A percentile compares a stretch with the other conserved stretches of the same genome.
phyloP scores from a whole-genome alignment of 2,113 vertebrate species.

The Aythya baeri region DNA sequence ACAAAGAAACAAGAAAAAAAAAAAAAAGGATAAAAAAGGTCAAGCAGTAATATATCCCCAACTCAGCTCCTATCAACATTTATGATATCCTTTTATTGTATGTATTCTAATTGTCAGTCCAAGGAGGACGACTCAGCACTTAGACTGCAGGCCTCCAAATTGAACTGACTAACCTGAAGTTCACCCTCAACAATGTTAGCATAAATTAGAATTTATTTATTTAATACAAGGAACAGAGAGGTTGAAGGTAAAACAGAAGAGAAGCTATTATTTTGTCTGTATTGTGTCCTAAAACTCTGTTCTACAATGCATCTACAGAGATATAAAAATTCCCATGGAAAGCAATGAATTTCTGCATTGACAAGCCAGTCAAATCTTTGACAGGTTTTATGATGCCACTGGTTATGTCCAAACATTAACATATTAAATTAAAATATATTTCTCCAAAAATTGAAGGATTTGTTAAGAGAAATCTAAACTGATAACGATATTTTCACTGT shows the following conservation, averaged over 20 bases:
- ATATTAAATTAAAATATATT: neutral
- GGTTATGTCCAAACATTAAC: neutral
- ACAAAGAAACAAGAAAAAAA: neutral
- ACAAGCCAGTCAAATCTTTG: neutral
- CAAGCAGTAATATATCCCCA: neutral
- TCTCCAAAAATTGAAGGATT: neutral
- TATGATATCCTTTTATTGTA: neutral
- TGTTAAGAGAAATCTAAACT: neutral
- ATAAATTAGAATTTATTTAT: neutral
- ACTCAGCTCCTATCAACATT: neutral
- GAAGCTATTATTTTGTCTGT: neutral
- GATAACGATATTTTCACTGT: neutral
- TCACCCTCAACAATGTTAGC: neutral
- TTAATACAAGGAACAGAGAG: neutral
- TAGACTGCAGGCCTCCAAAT: neutral
- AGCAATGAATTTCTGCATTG: neutral
- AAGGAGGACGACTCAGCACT: neutral
- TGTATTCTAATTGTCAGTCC: neutral
- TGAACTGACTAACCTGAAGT: neutral
- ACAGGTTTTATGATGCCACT: neutral
- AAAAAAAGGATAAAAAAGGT: neutral
- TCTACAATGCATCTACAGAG: neutral
- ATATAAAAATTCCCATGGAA: neutral
- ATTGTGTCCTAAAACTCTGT: neutral
- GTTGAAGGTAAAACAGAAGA: neutral